Percentiles rank a stretch among this genome's conserved stretches.
phyloP scores from a whole-genome alignment of 2,113 vertebrate species.

The Halcyon senegalensis region DNA sequence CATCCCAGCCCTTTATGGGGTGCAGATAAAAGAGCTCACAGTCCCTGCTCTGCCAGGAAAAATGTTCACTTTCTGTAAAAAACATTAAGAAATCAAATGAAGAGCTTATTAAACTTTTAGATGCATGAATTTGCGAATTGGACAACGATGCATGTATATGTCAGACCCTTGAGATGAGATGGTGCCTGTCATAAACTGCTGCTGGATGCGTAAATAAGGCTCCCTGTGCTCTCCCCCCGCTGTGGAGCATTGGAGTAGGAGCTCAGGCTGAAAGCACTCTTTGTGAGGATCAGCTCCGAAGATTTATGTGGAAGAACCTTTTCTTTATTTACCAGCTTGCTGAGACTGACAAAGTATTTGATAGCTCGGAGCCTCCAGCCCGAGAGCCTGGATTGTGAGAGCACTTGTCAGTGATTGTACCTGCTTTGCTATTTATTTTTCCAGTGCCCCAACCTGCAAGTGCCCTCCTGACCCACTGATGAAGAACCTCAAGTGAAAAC shows the following conservation, averaged over 20 bases:
- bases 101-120: constrained; percentile 63
- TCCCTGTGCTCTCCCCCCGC: neutral
- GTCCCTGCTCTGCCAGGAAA: constrained; percentile 21
- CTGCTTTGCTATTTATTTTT: neutral
- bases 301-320: constrained; percentile 25
- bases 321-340: constrained; percentile 19
- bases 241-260: neutral
- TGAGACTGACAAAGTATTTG: constrained; percentile 15
- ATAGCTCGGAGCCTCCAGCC: neutral
- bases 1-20: constrained; percentile 60
- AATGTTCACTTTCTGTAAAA: constrained; percentile 34
- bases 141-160: neutral
- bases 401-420: neutral
- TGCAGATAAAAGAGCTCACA: constrained; percentile 57
- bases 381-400: neutral
- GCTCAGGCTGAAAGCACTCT: constrained; percentile 22
- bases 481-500: neutral
- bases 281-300: constrained; percentile 22
- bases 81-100: constrained; percentile 65
- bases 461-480: rapidly evolving
- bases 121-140: constrained; percentile 39
- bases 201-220: constrained; percentile 15
- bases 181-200: constrained; percentile 46
- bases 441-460: neutral
- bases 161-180: constrained; percentile 40